Base-by-base conservation (phyloP, 2,888 invertebrate species). In the Seira ritae region DNA sequence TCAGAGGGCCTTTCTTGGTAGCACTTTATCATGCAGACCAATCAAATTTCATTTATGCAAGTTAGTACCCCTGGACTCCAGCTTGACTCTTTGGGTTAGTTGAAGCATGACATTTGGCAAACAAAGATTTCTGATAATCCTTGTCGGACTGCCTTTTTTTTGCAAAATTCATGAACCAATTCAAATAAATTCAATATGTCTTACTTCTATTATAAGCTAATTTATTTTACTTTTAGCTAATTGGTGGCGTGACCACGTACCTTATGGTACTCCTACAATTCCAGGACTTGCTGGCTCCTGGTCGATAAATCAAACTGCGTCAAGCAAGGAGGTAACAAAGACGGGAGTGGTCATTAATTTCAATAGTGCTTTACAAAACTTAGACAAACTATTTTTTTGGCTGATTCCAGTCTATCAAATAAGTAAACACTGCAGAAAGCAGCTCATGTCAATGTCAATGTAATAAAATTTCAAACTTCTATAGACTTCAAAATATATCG, bases 191-290 rank as follows among this genome's bases (percentile, higher is more conserved):
- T 6, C 3, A 23, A 37, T n/a, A n/a, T n/a, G n/a, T n/a, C n/a
- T n/a, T n/a, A n/a, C n/a, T n/a, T n/a, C n/a, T n/a, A n/a, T n/a
- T n/a, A n/a, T n/a, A n/a, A n/a, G n/a, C n/a, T n/a, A n/a, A n/a
- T n/a, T n/a, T n/a, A n/a, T 55, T 19, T 31, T 62, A 1, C 62
- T 62, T 73, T n/a, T 37, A 80, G 80, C 4, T 80, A 50, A 71
- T 75, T 66, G 80, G 80, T 8, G 80, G 75, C 22, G 75, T 80
- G 23, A 75, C 69, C 17, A 80, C 80, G 1, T 75, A 80, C 22
- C 65, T 80, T 15, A 70, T 80, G 20, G 80, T 50, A 17, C n/a
- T 80, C 10, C n/a, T 80, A 6, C 80, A 80, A 67, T 80, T 80
- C 23, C 80, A 80, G 65, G 80, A 69, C 15, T n/a, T 79, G n/a